A percentile compares a stretch with the other conserved stretches of the same genome.
Evolutionary conservation across 1,140 invertebrate species (phyloP).

Genomic region (Bombus cullumanus): DNA sequence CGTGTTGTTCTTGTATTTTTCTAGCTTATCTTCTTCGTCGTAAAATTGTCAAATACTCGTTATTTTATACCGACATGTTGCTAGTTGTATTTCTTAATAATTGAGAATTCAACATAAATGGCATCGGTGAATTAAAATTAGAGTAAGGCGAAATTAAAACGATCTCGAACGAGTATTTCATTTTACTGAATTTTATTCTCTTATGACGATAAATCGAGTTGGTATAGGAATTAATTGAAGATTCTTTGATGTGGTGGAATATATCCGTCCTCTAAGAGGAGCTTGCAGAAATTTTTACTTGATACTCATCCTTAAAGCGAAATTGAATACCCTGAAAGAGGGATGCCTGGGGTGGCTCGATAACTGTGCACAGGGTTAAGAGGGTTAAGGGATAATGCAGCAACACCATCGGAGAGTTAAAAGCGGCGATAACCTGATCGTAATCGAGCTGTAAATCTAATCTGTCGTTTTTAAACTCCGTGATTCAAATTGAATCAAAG

Average conservation of each 20-base stretch:
- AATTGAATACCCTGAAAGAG: slow-evolving; percentile 6
- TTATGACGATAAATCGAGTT: neutral
- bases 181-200: neutral
- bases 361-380: slow-evolving; percentile 13
- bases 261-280: too few species aligned
- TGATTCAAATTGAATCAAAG: too few species aligned
- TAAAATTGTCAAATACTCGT: too few species aligned
- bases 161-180: neutral
- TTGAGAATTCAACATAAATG: too few species aligned
- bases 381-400: slow-evolving; percentile 42
- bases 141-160: too few species aligned
- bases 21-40: too few species aligned
- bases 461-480: too few species aligned
- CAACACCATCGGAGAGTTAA: slow-evolving; percentile 24
- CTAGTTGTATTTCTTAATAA: too few species aligned
- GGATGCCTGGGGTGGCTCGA: slow-evolving; percentile 15
- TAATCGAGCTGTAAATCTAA: slow-evolving; percentile 21
- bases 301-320: neutral
- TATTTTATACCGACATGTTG: too few species aligned
- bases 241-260: neutral
- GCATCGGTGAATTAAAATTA: too few species aligned
- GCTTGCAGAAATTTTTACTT: slow-evolving; percentile 8
- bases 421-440: slow-evolving; percentile 32
- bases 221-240: neutral
- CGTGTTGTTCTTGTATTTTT: neutral